Conservation (phyloP, 2,797 vertebrate genomes). For the Xyrichtys novacula region DNA sequence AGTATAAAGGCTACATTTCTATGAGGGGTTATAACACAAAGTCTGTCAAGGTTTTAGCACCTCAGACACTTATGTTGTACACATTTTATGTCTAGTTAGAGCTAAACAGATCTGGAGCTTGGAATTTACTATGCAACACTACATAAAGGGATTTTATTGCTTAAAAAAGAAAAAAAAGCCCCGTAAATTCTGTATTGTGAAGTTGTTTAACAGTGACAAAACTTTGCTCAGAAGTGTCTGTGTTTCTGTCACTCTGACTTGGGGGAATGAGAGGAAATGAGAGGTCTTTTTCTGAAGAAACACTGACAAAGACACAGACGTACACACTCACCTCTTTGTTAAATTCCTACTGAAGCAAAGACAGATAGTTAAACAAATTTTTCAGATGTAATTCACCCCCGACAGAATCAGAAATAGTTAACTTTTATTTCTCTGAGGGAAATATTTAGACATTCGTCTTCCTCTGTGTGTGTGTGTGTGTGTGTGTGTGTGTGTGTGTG, state of each 20-base stretch:
- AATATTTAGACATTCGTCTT: conserved; percentile 45
- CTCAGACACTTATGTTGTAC: conserved; percentile 1
- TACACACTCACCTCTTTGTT: neutral
- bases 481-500: conserved; percentile 20
- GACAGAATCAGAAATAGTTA: conserved; percentile 29
- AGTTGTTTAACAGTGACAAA: conserved; percentile 21
- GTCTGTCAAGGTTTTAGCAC: conserved; percentile 11
- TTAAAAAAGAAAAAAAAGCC: neutral
- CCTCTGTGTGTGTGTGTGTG: conserved; percentile 15
- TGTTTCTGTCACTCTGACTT: conserved; percentile 22
- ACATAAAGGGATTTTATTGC: too few species aligned
- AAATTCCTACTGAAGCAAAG: too few species aligned
- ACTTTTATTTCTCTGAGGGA: conserved; percentile 34
- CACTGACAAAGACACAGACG: neutral
- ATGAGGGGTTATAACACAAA: conserved; percentile 21
- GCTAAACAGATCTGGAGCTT: too few species aligned
- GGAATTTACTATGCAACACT: too few species aligned
- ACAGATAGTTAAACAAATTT: conserved; percentile 7
- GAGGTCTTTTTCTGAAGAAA: conserved; percentile 14
- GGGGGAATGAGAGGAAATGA: conserved; percentile 23
- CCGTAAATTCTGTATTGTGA: conserved; percentile 1
- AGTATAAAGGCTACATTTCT: neutral
- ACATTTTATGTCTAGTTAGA: conserved; percentile 2
- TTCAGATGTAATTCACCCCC: neutral
- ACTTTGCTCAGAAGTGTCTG: conserved; percentile 12